Evolutionary conservation across 2,113 vertebrate species (phyloP).

Genomic region (Australoheros scitulus): DNA sequence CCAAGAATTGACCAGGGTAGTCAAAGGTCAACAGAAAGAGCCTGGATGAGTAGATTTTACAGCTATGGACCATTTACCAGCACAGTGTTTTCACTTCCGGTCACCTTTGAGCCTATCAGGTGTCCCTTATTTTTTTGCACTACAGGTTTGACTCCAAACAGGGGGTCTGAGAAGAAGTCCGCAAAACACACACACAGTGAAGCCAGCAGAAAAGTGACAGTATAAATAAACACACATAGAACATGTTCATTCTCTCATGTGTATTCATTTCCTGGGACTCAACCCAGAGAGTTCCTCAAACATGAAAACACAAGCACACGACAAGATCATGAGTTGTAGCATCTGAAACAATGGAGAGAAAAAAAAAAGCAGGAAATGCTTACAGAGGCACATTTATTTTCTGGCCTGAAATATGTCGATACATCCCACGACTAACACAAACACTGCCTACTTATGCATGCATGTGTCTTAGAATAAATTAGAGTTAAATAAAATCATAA

Average conservation of each 20-base stretch:
- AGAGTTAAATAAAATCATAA: neutral
- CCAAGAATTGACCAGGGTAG: neutral
- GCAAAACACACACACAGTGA: slow-evolving; percentile 17
- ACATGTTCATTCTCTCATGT: slow-evolving; percentile 9
- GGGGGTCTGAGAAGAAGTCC: neutral
- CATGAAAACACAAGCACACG: slow-evolving; percentile 44
- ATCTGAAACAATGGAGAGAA: slow-evolving; percentile 15
- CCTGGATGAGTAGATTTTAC: neutral
- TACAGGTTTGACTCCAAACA: slow-evolving; percentile 26
- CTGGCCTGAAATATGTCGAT: slow-evolving; percentile 12
- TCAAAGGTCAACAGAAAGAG: slow-evolving; percentile 1
- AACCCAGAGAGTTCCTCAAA: slow-evolving; percentile 48
- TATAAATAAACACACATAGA: slow-evolving; percentile 12
- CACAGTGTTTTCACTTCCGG: neutral
- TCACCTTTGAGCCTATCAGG: neutral
- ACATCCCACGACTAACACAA: neutral
- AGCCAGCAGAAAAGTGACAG: slow-evolving; percentile 27
- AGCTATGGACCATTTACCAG: neutral
- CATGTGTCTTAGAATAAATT: neutral
- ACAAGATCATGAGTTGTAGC: slow-evolving; percentile 39
- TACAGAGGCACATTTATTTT: slow-evolving; percentile 13
- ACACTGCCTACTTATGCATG: neutral
- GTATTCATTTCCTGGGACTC: neutral
- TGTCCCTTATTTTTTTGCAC: slow-evolving; percentile 16
- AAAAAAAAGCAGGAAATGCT: slow-evolving; percentile 36